Base-by-base conservation (phyloP, 2,797 vertebrate genomes). In the Anabacerthia variegaticeps region DNA sequence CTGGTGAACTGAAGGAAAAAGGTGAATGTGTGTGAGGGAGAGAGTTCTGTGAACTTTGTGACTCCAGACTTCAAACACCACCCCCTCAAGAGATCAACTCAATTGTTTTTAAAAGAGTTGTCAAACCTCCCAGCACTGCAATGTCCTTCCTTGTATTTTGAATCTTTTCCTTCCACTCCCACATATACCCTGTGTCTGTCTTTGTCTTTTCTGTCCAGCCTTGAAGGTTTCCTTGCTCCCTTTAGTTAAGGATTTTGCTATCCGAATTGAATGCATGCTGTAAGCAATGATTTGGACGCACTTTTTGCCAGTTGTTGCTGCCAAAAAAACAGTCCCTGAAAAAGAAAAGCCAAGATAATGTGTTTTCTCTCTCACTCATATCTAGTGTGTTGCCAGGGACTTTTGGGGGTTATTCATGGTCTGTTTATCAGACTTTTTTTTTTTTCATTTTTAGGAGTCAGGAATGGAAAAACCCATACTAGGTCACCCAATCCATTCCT, bases 81-180 rank as follows among this genome's bases (percentile, higher is more conserved):
- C 18, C 68, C 44, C 74, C 76, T 68, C 30, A 81, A 94, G 92
- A 92, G 93, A 88, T 91, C 44, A 88, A 39, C 43, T 90, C 89
- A 76, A 87, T 95, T 97, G 89, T 96, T 94, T 94, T 88, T 86
- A 96, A 93, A 92, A 86, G 92, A 94, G 76, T 89, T 90, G 51
- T 85, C 74, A 92, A 90, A 73, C 56, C 76, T 96, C 80, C 89
- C 72, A 95, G 43, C 61, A 18, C 55, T 82, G 83, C 79, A 77
- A 59, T 32, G 89, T 96, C 93, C 95, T 96, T 96, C 95, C 95
- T 96, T 90, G 91, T 92, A 94, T 94, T 96, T 94, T 93, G 62
- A 88, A 85, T 92, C 94, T 79, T 86, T 97, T 96, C 95, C 96
- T 95, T 96, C 88, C 93, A 86, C 95, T 95, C 94, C 93, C 77